phyloP scores from a whole-genome alignment of 2,113 vertebrate species.

The Aix galericulata region DNA sequence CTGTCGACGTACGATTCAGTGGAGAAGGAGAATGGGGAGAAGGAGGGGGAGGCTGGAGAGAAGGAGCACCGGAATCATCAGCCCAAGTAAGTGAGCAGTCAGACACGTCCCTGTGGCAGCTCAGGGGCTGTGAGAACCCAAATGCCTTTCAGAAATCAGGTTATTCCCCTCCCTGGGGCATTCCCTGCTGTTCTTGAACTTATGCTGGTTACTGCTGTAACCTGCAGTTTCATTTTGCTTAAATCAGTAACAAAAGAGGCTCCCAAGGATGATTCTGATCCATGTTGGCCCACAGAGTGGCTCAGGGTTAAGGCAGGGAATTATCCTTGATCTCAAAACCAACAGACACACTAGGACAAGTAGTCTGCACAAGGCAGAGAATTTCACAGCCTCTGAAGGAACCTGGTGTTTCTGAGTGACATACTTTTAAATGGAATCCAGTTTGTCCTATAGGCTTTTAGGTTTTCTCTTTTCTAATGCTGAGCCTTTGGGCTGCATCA shows the following conservation, averaged over 20 bases:
- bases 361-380: not conserved
- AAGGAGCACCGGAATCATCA: conserved; percentile 75
- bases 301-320: not conserved
- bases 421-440: not conserved
- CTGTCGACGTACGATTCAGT: conserved; percentile 72
- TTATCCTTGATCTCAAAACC: not conserved
- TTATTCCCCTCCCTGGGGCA: rapidly evolving
- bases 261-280: rapidly evolving
- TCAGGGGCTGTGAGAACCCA: rapidly evolving
- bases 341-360: not conserved
- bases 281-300: not conserved
- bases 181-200: not conserved
- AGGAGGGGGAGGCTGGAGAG: conserved; percentile 63
- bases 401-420: not conserved
- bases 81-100: conserved; percentile 75
- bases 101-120: rapidly evolving
- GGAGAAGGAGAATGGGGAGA: conserved; percentile 78
- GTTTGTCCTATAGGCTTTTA: not conserved
- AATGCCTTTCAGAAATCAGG: not conserved
- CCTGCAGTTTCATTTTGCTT: not conserved
- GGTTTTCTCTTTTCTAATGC: not conserved
- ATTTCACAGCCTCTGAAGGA: not conserved
- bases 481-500: conserved; percentile 26
- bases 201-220: not conserved
- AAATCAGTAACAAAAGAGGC: not conserved